A percentile compares a stretch with the other conserved stretches of the same genome.
Evolutionary conservation across 2,113 vertebrate species (phyloP).

Genomic region (Planiliza haematocheilus): DNA sequence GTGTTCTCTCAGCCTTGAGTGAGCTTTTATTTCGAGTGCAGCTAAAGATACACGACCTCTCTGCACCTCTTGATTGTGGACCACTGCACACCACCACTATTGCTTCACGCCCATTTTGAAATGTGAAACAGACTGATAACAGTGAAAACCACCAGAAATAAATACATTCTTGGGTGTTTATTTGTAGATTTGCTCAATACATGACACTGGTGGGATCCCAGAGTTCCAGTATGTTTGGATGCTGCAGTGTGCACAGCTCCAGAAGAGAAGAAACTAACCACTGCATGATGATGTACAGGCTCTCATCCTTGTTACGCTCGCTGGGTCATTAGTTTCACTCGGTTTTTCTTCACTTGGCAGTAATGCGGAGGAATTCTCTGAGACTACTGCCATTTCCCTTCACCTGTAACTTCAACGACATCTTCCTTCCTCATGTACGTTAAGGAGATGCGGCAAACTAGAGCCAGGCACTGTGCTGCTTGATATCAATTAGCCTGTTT

Average conservation of each 20-base stretch:
- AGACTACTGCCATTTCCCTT: not conserved
- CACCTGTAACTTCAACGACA: not conserved
- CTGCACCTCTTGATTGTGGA: not conserved
- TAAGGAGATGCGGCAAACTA: constrained; percentile 9
- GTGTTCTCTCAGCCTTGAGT: not conserved
- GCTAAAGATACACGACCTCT: not conserved
- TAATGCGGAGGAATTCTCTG: not conserved
- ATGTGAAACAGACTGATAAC: not conserved
- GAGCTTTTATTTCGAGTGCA: not conserved
- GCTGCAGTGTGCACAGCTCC: no score
- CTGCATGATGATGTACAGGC: not conserved
- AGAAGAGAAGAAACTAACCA: not conserved
- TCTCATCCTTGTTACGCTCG: not conserved
- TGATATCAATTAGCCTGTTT: constrained; percentile 25
- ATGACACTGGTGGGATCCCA: not conserved
- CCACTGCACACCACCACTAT: not conserved
- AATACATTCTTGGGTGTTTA: not conserved
- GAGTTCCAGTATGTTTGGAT: not conserved
- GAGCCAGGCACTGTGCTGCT: constrained; percentile 8
- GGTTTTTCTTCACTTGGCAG: not conserved
- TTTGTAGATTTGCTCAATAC: not conserved
- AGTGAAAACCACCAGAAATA: not conserved
- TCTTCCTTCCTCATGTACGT: not conserved
- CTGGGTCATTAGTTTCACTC: not conserved
- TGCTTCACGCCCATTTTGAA: not conserved